A percentile compares a stretch with the other conserved stretches of the same genome.
These are phyloP conservation scores for Sphenodon punctatus DNA, from an alignment of 2,797 vertebrate species.

Conservation along the genomic window DNA sequence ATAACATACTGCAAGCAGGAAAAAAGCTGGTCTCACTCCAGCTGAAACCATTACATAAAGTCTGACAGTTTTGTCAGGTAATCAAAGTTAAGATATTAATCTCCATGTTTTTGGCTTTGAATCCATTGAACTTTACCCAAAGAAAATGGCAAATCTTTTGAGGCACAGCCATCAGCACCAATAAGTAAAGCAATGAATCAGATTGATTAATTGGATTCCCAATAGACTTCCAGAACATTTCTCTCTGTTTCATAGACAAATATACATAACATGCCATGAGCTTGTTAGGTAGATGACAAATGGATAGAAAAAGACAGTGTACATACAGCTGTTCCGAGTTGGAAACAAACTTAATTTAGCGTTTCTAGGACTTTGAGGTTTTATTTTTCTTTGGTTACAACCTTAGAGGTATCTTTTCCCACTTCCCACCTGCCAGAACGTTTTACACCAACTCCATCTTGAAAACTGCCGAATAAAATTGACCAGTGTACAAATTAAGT, in stretches of 20 bases:
- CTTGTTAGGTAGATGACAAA: conserved; percentile 50
- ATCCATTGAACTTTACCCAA: conserved; percentile 14
- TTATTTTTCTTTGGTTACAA: conserved; percentile 1
- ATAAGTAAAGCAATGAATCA: conserved; percentile 48
- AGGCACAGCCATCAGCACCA: conserved; percentile 34
- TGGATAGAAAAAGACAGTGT: conserved; percentile 7
- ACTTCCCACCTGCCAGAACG: not conserved
- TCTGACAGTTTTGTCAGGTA: conserved; percentile 19
- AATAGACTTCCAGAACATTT: conserved; percentile 14
- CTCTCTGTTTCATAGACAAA: conserved; percentile 28
- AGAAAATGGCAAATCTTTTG: conserved; percentile 40
- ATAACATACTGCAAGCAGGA: not conserved
- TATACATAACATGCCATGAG: conserved; percentile 2
- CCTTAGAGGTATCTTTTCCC: not conserved
- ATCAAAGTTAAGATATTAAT: conserved; percentile 24
- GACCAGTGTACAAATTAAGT: not conserved
- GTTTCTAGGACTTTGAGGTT: not conserved
- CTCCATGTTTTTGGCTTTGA: conserved; percentile 20
- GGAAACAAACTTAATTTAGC: not conserved
- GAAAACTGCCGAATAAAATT: not conserved
- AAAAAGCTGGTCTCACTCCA: not conserved
- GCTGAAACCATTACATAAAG: not conserved
- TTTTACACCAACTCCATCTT: not conserved
- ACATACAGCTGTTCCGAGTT: conserved; percentile 4
- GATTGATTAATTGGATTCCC: conserved; percentile 44